Base-by-base conservation (phyloP, 1,140 invertebrate species). In the Augochlora pura region DNA sequence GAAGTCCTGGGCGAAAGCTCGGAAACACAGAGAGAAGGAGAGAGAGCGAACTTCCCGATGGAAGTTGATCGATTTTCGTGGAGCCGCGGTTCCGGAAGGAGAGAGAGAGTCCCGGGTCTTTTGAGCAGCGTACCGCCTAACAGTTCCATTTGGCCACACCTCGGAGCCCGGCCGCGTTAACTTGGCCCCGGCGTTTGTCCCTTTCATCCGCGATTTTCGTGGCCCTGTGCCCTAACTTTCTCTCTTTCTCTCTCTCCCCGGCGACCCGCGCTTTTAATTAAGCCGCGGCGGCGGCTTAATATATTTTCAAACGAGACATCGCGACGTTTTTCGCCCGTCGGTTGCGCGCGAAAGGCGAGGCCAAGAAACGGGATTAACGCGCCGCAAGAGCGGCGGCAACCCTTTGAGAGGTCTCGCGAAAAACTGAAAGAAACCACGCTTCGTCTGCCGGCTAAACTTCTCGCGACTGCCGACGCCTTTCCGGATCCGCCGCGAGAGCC, bases 241-340 rank as follows among this genome's bases (percentile, higher is more conserved):
- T n/a, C n/a, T n/a, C n/a, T n/a, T n/a, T n/a, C n/a, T n/a, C n/a
- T n/a, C n/a, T n/a, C n/a, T n/a, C n/a, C n/a, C n/a, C n/a, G n/a
- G n/a, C n/a, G n/a, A n/a, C 8, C 49, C 39, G 39, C 54, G n/a
- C 46, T 77, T 81, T 77, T 84, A 74, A 84, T 81, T 60, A 77
- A 81, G 59, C 38, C 21, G 7, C 62, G 16, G 52, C n/a, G 32
- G 32, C 1, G 4, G 74, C 54, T 62, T 23, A 25, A 46, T 46
- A 46, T 65, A 46, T 66, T 66, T 46, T 27, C 18, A 57, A 64
- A 73, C 71, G 23, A 52, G 54, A 75, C 32, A 4, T 80, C 63
- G 21, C 77, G 64, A 80, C 66, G 38, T 62, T 52, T n/a, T 18
- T 16, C 23, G 14, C 12, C 21, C 6, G 21, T 9, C 21, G 54